phyloP scores from a whole-genome alignment of 2,888 invertebrate genomes.

The Calliphora vomitoria region DNA sequence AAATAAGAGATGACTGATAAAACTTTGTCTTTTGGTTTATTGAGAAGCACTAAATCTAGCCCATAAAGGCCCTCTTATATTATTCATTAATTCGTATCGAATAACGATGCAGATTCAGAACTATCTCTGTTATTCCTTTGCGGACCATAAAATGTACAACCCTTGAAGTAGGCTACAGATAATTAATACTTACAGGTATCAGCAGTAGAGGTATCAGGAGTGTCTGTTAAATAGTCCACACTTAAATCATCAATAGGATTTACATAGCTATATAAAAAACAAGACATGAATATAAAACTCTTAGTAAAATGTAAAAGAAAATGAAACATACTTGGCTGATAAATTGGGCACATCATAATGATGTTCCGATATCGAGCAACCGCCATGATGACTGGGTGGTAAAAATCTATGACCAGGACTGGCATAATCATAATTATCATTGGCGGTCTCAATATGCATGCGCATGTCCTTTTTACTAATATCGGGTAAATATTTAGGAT shows the following conservation, averaged over 20 bases:
- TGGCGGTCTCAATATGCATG: constrained; percentile 86
- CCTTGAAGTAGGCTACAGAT: not conserved
- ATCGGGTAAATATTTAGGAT: constrained; percentile 94
- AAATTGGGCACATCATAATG: constrained; percentile 96
- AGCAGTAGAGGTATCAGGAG: constrained; percentile 83
- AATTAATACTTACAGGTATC: constrained; percentile 84
- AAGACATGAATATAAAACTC: not conserved
- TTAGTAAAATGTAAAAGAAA: not conserved
- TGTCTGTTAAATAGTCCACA: constrained; percentile 82
- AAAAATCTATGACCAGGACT: constrained; percentile 85
- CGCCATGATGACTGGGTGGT: constrained; percentile 79
- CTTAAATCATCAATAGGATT: constrained; percentile 84
- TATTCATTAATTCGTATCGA: too few species aligned
- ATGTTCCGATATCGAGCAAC: constrained; percentile 90
- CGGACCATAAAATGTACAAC: too few species aligned
- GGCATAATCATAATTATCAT: constrained; percentile 93
- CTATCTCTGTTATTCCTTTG: too few species aligned
- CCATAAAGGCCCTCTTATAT: too few species aligned
- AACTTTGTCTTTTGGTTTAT: too few species aligned
- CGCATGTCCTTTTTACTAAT: constrained; percentile 91
- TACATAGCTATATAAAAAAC: constrained; percentile 79
- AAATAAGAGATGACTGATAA: too few species aligned
- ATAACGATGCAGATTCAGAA: too few species aligned
- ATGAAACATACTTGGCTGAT: constrained; percentile 87
- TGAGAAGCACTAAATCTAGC: too few species aligned